Conservation (phyloP, 2,113 vertebrate genomes). For the Galbula dea region DNA sequence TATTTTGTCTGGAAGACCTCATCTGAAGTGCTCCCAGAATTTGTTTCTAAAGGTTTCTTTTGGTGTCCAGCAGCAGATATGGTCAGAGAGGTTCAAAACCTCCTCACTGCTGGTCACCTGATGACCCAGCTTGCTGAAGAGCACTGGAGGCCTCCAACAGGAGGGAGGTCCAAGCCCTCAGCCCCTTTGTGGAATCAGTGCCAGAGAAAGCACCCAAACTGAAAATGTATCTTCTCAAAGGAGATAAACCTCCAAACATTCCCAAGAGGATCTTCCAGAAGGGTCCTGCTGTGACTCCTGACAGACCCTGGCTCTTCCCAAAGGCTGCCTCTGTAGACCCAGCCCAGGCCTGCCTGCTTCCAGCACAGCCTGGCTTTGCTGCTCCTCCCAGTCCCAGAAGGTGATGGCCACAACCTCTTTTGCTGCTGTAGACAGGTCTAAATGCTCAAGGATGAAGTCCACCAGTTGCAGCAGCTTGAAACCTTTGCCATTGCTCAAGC, state of each 20-base stretch:
- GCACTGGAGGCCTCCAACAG: background rate
- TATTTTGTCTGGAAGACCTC: too few relatives aligned
- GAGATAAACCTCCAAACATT: background rate
- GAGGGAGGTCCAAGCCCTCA: background rate
- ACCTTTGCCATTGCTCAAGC: background rate
- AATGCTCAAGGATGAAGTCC: background rate
- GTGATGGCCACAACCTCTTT: too few relatives aligned
- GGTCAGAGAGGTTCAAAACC: fast-evolving
- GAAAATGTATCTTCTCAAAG: background rate
- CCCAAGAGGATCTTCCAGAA: too few relatives aligned
- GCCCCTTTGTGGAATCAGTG: too few relatives aligned
- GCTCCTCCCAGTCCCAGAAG: too few relatives aligned
- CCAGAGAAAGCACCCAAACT: background rate
- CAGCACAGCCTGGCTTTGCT: too few relatives aligned
- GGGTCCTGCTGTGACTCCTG: too few relatives aligned
- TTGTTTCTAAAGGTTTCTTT: background rate
- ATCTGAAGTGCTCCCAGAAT: background rate
- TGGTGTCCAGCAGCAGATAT: background rate
- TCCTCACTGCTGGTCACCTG: background rate
- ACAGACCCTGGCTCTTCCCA: too few relatives aligned
- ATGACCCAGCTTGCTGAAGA: background rate
- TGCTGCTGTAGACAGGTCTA: too few relatives aligned
- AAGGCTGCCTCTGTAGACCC: too few relatives aligned
- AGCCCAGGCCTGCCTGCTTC: too few relatives aligned
- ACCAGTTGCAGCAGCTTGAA: background rate